Percentiles rank a stretch among this genome's conserved stretches.
These are phyloP conservation scores for Calycopis cecrops DNA, from an alignment of 1,140 invertebrate genomes.

Conservation along the genomic window DNA sequence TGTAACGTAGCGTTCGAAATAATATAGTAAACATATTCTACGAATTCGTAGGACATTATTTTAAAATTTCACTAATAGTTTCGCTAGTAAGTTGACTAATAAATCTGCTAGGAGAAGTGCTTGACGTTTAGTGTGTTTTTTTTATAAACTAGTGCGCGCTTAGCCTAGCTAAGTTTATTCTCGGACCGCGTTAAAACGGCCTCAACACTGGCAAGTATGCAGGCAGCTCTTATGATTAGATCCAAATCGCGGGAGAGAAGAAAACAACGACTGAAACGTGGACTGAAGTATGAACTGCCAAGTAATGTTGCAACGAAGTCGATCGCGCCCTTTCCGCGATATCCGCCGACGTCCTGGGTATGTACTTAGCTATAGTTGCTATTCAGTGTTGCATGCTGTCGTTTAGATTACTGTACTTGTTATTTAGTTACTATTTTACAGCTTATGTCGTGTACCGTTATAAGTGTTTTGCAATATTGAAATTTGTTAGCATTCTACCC, in stretches of 20 bases:
- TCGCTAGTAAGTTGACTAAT: too few species aligned
- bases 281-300: slow-evolving; percentile 85
- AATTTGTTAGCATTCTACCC: too few species aligned
- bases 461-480: too few species aligned
- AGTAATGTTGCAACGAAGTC: slow-evolving; percentile 89
- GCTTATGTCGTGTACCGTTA: too few species aligned
- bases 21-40: too few species aligned
- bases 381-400: slow-evolving; percentile 1
- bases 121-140: too few species aligned
- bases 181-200: slow-evolving; percentile 32
- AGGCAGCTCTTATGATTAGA: slow-evolving; percentile 92
- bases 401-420: background rate
- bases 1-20: slow-evolving; percentile 19
- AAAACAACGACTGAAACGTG: slow-evolving; percentile 83
- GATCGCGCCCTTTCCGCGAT: slow-evolving; percentile 88
- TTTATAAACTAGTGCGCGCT: slow-evolving; percentile 1
- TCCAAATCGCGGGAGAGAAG: slow-evolving; percentile 86
- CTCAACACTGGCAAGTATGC: slow-evolving; percentile 84
- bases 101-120: too few species aligned
- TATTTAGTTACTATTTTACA: too few species aligned
- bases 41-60: too few species aligned
- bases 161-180: slow-evolving; percentile 22
- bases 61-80: too few species aligned
- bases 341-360: slow-evolving; percentile 87
- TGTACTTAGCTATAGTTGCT: slow-evolving; percentile 41